Evolutionary conservation across 2,888 invertebrate genomes (phyloP).

Genomic region (Rhagium mordax): DNA sequence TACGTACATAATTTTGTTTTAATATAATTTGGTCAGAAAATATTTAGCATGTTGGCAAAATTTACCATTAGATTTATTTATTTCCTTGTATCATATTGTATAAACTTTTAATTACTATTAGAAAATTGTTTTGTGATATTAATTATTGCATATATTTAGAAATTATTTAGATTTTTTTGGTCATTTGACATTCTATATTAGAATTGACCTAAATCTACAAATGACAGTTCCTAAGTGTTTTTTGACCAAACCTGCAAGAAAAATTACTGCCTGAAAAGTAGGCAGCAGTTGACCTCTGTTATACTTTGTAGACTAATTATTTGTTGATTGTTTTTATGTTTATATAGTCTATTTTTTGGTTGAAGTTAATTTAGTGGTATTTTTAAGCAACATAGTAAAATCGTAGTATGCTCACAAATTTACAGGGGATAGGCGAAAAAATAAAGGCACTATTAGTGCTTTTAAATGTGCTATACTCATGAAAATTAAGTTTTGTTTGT

Average conservation of each 20-base stretch:
- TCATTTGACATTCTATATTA: constrained; percentile 62
- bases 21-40: constrained; percentile 50
- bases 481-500: constrained; percentile 33
- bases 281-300: constrained; percentile 65
- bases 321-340: constrained; percentile 72
- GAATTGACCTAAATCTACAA: constrained; percentile 55
- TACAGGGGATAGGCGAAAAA: constrained; percentile 52
- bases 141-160: constrained; percentile 34
- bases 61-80: constrained; percentile 23
- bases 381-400: constrained; percentile 57
- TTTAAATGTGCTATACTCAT: constrained; percentile 28
- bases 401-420: constrained; percentile 65
- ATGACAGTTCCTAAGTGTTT: constrained; percentile 32
- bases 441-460: constrained; percentile 39
- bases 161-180: constrained; percentile 32
- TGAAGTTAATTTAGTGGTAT: constrained; percentile 66
- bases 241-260: constrained; percentile 40
- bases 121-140: constrained; percentile 38
- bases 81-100: constrained; percentile 27
- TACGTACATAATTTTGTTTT: constrained; percentile 50
- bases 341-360: constrained; percentile 71
- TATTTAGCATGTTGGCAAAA: constrained; percentile 39
- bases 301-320: constrained; percentile 66
- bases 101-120: constrained; percentile 18
- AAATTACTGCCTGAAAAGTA: constrained; percentile 45